phyloP scores from a whole-genome alignment of 2,888 invertebrate species.

The Drosophila greeni region DNA sequence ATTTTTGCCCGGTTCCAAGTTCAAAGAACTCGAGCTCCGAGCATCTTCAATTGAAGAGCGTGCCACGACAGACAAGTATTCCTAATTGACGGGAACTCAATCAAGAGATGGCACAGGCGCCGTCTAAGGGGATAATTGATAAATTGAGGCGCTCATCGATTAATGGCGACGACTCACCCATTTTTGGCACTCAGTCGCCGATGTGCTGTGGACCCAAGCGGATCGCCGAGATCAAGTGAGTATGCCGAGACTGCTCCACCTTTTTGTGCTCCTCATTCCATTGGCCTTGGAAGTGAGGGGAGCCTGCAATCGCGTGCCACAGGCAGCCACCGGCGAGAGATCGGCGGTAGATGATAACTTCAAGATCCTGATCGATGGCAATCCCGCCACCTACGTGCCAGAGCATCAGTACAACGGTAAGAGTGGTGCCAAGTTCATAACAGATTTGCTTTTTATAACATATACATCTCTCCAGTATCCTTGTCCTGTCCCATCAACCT shows the following conservation, averaged over 20 bases:
- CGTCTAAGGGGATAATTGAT: conserved; percentile 53
- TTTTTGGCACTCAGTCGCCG: conserved; percentile 42
- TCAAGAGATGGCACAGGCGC: conserved; percentile 39
- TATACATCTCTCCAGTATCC: conserved; percentile 80
- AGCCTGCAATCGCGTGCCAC: conserved; percentile 80
- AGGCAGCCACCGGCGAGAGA: conserved; percentile 78
- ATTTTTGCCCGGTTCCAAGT: conserved; percentile 36
- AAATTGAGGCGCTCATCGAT: conserved; percentile 52
- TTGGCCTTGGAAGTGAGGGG: conserved; percentile 19
- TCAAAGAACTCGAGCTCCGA: conserved; percentile 56
- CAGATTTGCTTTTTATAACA: neutral
- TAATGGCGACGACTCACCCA: conserved; percentile 40
- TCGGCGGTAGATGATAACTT: conserved; percentile 84
- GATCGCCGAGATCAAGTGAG: conserved; percentile 11
- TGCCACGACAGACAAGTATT: conserved; percentile 35
- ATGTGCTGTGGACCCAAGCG: conserved; percentile 32
- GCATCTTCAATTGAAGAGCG: conserved; percentile 42
- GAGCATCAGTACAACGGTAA: conserved; percentile 86
- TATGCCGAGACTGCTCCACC: conserved; percentile 31
- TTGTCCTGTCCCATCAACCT: conserved; percentile 83
- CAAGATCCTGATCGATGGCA: conserved; percentile 84
- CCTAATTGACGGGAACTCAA: conserved; percentile 47
- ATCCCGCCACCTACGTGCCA: conserved; percentile 84
- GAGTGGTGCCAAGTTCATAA: conserved; percentile 30
- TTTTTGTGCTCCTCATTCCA: conserved; percentile 16